Conservation (phyloP, 2,113 vertebrate species). For the Gasterosteus nipponicus region DNA sequence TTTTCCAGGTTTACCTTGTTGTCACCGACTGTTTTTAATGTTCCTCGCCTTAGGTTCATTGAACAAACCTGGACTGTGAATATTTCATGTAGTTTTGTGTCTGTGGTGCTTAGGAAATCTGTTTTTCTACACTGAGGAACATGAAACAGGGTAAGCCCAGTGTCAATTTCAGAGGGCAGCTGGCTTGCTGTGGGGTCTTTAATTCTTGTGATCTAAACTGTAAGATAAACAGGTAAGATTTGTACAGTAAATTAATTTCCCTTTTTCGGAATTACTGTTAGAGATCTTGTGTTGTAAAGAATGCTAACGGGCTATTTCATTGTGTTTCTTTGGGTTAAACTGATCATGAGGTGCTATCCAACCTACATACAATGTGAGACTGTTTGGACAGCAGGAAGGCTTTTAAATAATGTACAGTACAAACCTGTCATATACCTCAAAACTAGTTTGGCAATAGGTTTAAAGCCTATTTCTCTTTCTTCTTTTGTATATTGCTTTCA, state of each 20-base stretch:
- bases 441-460: conserved; percentile 96
- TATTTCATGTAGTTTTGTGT: conserved; percentile 72
- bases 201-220: conserved; percentile 89
- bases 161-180: conserved; percentile 88
- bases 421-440: conserved; percentile 99
- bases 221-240: conserved; percentile 88
- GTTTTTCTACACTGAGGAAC: conserved; percentile 80
- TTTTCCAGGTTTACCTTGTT: conserved; percentile 60
- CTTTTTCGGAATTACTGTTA: conserved; percentile 85
- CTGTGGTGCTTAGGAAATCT: conserved; percentile 75
- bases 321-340: conserved; percentile 87
- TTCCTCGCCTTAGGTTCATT: conserved; percentile 66
- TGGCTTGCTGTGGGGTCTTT: conserved; percentile 93
- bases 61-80: conserved; percentile 73
- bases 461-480: conserved; percentile 83
- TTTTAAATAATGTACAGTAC: conserved; percentile 89
- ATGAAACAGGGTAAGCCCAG: conserved; percentile 89
- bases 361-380: conserved; percentile 93
- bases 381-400: conserved; percentile 81
- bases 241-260: conserved; percentile 98
- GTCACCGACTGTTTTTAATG: conserved; percentile 61
- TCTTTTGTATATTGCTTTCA: conserved; percentile 80
- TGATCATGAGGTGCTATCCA: conserved; percentile 96
- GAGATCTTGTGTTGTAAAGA: conserved; percentile 95
- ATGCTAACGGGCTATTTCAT: conserved; percentile 72